These are phyloP conservation scores for Sebastes steindachneri DNA, from an alignment of 2,797 vertebrate genomes.

Conservation along the genomic window DNA sequence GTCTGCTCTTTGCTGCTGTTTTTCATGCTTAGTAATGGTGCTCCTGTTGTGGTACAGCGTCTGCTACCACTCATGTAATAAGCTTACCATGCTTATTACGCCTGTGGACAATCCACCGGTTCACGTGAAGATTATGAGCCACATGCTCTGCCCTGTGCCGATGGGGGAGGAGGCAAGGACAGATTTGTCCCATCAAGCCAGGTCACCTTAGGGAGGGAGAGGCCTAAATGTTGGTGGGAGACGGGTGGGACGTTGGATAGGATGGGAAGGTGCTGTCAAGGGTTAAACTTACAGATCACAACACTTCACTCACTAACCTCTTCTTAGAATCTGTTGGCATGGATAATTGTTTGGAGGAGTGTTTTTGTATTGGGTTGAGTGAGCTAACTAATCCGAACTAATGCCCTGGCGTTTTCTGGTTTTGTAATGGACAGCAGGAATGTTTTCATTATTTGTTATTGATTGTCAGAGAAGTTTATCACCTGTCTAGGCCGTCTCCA, in stretches of 20 bases:
- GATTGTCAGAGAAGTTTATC: background rate
- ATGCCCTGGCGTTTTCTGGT: background rate
- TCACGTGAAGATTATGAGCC: slow-evolving; percentile 79
- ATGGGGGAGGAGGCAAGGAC: slow-evolving; percentile 43
- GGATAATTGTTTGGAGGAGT: background rate
- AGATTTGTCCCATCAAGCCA: slow-evolving; percentile 54
- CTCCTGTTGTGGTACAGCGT: slow-evolving; percentile 39
- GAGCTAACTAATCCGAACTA: background rate
- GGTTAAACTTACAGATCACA: slow-evolving; percentile 6
- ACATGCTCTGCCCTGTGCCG: slow-evolving; percentile 76
- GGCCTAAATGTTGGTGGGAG: background rate
- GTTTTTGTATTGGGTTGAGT: slow-evolving; percentile 5
- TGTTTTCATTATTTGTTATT: background rate
- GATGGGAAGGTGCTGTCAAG: background rate
- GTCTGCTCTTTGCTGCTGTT: background rate
- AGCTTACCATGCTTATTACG: slow-evolving; percentile 72
- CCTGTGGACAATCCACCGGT: slow-evolving; percentile 65
- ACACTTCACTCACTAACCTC: slow-evolving; percentile 26
- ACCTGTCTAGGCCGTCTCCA: slow-evolving; percentile 27
- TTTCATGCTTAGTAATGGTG: slow-evolving; percentile 34
- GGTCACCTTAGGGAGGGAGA: slow-evolving; percentile 47
- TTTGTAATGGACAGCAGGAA: background rate
- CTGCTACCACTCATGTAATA: slow-evolving; percentile 67
- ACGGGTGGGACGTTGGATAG: background rate
- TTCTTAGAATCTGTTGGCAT: slow-evolving; percentile 6